Conservation (phyloP, 2,797 vertebrate genomes). For the Pipistrellus pygmaeus region DNA sequence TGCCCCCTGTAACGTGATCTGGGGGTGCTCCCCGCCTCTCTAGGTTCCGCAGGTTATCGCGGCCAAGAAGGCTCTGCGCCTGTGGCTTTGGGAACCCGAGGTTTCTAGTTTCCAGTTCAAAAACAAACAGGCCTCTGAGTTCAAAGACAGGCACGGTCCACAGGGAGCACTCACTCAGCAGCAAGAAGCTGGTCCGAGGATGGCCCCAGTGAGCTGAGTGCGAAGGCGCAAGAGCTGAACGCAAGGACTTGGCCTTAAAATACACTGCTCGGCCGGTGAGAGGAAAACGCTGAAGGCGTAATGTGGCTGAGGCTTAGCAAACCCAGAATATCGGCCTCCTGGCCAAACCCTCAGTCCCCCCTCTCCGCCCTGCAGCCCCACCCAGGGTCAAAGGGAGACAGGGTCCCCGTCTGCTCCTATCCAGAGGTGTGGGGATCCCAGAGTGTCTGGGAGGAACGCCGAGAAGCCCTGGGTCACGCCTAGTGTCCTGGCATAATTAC, state of each 20-base stretch:
- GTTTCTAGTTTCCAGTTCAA: constrained; percentile 65
- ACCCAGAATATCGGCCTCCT: not conserved
- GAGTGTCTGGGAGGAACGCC: not conserved
- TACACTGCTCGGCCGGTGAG: not conserved
- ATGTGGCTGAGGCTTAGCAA: not conserved
- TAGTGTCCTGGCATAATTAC: not conserved
- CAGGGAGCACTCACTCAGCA: not conserved
- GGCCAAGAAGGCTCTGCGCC: constrained; percentile 26
- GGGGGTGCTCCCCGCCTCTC: not conserved
- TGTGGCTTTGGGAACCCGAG: constrained; percentile 43
- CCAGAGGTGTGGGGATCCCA: not conserved
- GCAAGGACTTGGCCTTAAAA: not conserved
- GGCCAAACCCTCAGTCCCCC: not conserved
- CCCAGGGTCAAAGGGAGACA: not conserved
- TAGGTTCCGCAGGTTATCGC: not conserved
- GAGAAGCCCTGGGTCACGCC: too few species aligned
- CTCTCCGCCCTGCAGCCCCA: not conserved
- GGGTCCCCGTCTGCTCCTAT: not conserved
- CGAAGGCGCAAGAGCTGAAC: not conserved
- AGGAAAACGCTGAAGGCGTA: rapidly evolving
- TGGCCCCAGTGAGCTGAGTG: not conserved
- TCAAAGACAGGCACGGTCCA: constrained; percentile 57
- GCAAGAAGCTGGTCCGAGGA: not conserved
- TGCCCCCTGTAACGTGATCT: not conserved
- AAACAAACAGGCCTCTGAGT: constrained; percentile 69